phyloP scores from a whole-genome alignment of 30 jellyfish, hydroid and myxozoan species.

The Aurelia aurita region DNA sequence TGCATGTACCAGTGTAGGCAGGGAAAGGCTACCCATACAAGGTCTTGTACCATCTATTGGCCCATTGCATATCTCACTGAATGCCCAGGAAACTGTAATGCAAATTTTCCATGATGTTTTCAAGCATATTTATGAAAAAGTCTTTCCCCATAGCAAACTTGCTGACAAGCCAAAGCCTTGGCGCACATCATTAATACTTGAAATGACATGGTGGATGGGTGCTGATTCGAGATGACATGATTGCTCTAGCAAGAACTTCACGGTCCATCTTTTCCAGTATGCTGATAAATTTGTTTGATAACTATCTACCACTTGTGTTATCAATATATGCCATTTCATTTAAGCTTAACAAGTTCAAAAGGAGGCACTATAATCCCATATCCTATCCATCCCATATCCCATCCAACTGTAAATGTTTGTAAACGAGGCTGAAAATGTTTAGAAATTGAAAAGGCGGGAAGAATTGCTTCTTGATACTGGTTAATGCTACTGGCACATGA shows the following conservation, averaged over 20 bases:
- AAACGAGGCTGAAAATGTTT: too few species aligned
- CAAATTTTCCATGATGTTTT: background rate
- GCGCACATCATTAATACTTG: background rate
- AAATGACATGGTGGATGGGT: background rate
- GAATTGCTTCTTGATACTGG: too few species aligned
- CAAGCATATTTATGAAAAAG: background rate
- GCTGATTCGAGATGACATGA: background rate
- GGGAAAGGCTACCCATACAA: background rate
- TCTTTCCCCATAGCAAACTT: background rate
- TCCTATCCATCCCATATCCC: too few species aligned
- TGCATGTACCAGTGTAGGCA: too few species aligned
- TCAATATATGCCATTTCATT: background rate
- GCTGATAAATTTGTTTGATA: background rate
- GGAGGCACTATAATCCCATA: too few species aligned
- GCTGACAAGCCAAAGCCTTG: conserved; percentile 10
- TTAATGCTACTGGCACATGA: too few species aligned
- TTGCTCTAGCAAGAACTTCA: background rate
- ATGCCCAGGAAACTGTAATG: too few species aligned
- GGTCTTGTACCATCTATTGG: too few species aligned
- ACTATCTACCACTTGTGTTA: background rate
- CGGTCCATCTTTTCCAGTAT: background rate
- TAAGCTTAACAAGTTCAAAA: too few species aligned
- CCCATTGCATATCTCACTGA: too few species aligned
- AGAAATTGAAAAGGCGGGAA: too few species aligned
- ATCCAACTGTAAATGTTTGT: too few species aligned